Conservation (phyloP, 2,797 vertebrate species). For the Semotilus atromaculatus region DNA sequence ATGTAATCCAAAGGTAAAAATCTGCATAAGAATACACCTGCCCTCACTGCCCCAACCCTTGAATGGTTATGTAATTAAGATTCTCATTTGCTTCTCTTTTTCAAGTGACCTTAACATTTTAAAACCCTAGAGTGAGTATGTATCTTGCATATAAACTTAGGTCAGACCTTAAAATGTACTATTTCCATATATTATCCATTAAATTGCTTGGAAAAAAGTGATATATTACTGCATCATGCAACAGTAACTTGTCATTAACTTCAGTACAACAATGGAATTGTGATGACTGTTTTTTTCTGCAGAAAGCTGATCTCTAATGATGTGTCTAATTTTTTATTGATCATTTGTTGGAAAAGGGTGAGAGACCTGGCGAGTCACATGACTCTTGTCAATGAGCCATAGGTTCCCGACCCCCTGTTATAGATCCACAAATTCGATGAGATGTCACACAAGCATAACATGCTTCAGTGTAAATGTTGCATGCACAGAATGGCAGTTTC, state of each 20-base stretch:
- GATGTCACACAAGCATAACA: slow-evolving; percentile 6
- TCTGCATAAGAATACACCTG: slow-evolving; percentile 35
- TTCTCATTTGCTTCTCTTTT: slow-evolving; percentile 18
- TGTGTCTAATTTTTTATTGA: neutral
- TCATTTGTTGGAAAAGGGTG: neutral
- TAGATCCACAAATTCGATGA: slow-evolving; percentile 4
- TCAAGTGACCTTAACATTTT: slow-evolving; percentile 15
- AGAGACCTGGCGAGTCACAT: neutral
- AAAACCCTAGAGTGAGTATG: slow-evolving; percentile 1
- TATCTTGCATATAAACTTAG: slow-evolving; percentile 1
- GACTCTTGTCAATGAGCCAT: neutral
- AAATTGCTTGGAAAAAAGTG: neutral
- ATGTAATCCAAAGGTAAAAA: slow-evolving; percentile 37
- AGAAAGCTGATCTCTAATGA: neutral
- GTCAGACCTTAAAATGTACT: neutral
- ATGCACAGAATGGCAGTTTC: neutral
- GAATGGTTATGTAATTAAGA: slow-evolving; percentile 16
- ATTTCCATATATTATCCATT: neutral
- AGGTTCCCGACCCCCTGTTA: neutral
- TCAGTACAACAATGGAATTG: neutral
- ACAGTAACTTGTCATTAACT: neutral
- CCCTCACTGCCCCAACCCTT: neutral
- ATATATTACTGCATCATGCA: neutral
- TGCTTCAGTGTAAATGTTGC: neutral
- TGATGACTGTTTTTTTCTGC: neutral